A percentile compares a stretch with the other conserved stretches of the same genome.
These are phyloP conservation scores for Plagodis pulveraria DNA, from an alignment of 2,888 invertebrate species.

Conservation along the genomic window DNA sequence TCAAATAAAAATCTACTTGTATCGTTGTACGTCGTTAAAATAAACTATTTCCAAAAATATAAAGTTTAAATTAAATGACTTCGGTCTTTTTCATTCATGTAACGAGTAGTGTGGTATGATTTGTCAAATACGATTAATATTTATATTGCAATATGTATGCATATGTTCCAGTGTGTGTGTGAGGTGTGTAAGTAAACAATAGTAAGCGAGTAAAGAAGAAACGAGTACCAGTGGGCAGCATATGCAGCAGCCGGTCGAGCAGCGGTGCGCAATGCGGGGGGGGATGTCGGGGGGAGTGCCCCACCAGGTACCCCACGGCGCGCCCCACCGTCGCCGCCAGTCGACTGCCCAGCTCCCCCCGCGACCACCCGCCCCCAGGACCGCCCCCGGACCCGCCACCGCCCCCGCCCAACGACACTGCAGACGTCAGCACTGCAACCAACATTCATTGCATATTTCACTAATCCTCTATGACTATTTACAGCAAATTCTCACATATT, in stretches of 20 bases:
- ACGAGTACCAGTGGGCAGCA: constrained; percentile 50
- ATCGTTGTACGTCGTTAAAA: no score
- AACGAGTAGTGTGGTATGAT: no score
- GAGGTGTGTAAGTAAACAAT: neutral
- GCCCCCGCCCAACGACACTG: constrained; percentile 58
- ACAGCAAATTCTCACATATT: no score
- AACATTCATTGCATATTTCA: neutral
- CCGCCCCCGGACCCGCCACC: constrained; percentile 40
- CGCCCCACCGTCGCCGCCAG: constrained; percentile 77
- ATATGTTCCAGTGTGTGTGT: neutral
- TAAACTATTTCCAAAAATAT: no score
- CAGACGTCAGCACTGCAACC: constrained; percentile 62
- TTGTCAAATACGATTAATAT: no score
- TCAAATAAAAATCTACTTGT: no score
- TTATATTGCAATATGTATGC: no score
- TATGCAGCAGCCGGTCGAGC: constrained; percentile 77
- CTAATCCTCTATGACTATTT: no score
- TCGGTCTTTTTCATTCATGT: no score
- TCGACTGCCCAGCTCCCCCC: constrained; percentile 77
- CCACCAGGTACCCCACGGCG: constrained; percentile 78
- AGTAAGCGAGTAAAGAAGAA: neutral
- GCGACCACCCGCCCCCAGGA: constrained; percentile 53
- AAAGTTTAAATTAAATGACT: no score
- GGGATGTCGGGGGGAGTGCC: constrained; percentile 51
- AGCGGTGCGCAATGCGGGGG: constrained; percentile 59